Conservation (phyloP, 2,113 vertebrate genomes). For the Peromyscus californicus region DNA sequence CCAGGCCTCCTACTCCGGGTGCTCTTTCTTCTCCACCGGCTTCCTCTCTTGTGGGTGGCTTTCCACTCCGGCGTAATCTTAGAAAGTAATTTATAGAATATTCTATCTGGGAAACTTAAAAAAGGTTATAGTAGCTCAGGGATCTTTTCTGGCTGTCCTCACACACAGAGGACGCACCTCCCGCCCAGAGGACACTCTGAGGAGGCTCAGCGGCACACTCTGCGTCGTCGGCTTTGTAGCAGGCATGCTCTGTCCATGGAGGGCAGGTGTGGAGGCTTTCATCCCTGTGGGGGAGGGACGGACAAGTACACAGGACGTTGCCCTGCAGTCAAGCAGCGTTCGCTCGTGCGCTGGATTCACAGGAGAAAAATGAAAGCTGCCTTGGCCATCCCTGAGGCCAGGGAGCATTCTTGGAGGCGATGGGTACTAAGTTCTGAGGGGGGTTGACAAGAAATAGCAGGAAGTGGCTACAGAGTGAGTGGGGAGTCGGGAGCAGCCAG, state of each 20-base stretch:
- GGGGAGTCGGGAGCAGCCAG: background rate
- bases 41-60: background rate
- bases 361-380: background rate
- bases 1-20: background rate
- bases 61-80: background rate
- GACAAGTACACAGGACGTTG: too few species aligned
- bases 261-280: background rate
- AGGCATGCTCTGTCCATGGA: too few species aligned
- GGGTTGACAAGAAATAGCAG: background rate
- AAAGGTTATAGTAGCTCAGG: background rate
- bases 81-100: slow-evolving; percentile 10
- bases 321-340: too few species aligned
- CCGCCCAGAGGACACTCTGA: fast-evolving
- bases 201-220: background rate
- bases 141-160: background rate
- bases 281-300: background rate
- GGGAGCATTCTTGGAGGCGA: background rate
- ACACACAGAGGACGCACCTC: background rate
- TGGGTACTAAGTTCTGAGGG: background rate
- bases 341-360: background rate
- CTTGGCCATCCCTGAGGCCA: background rate
- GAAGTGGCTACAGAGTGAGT: background rate
- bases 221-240: too few species aligned
- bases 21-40: background rate
- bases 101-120: background rate